Conservation (phyloP, 2,888 invertebrate genomes). For the Harpalus rubripes region DNA sequence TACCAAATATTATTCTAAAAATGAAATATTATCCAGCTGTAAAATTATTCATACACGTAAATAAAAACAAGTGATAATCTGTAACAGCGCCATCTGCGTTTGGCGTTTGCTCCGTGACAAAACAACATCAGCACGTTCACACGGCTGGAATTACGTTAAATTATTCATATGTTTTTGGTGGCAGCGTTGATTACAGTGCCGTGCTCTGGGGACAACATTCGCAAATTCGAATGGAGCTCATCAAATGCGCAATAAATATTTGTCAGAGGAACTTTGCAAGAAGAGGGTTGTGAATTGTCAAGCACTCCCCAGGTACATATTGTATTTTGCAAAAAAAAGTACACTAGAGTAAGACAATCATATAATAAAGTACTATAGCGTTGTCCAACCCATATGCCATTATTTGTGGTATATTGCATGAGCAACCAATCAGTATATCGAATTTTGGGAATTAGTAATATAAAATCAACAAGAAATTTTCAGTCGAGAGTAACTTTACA, state of each 20-base stretch:
- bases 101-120: constrained; percentile 28
- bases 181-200: constrained; percentile 54
- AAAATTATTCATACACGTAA: constrained; percentile 44
- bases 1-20: constrained; percentile 22
- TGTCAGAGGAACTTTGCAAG: background rate
- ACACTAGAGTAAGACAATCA: background rate
- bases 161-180: constrained; percentile 57
- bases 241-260: constrained; percentile 59
- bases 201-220: constrained; percentile 18
- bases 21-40: constrained; percentile 21
- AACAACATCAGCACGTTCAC: constrained; percentile 58
- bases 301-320: constrained; percentile 5
- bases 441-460: too few species aligned
- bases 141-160: constrained; percentile 60
- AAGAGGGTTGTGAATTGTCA: background rate
- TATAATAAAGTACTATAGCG: too few species aligned
- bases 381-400: too few species aligned
- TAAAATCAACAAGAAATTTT: too few species aligned
- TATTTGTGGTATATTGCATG: too few species aligned
- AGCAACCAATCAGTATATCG: too few species aligned
- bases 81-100: constrained; percentile 52
- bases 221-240: constrained; percentile 43
- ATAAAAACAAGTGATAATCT: constrained; percentile 57
- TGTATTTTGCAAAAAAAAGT: background rate
- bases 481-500: too few species aligned